Base-by-base conservation (phyloP, 64 coral and sea anemone genomes). In the Actinia equina region DNA sequence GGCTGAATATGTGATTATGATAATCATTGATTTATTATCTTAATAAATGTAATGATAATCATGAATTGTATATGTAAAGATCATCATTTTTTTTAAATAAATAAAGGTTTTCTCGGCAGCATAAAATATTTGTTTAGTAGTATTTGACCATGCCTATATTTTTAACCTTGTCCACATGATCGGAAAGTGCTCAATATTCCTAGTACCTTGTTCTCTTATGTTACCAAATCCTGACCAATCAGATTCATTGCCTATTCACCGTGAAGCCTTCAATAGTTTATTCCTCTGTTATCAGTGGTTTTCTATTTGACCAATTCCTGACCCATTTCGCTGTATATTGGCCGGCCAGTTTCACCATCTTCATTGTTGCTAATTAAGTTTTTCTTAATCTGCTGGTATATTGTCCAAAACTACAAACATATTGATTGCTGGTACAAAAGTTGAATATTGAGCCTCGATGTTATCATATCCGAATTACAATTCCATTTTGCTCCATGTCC, bases 151-250 rank as follows among this genome's bases (percentile, higher is more conserved):
- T 81, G 19, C 51, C 9, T n/a, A n/a, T n/a, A n/a, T n/a, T n/a
- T 20, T 65, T 65, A 20, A 20, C 9, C 22, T 81, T 81, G 43
- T n/a, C 78, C n/a, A n/a, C 16, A 81, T 52, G 78, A 81, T 44
- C 78, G 78, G 52, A 81, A 81, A 81, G 78, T 52, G 78, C 78
- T 81, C 78, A 81, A 81, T 81, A 81, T 81, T 81, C 49, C 78
- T 17, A 30, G 43, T 81, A 49, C n/a, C 78, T 81, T 81, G 78
- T 81, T 81, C 44, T 81, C 78, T 51, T 81, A 81, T 81, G 78
- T 81, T 81, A 52, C 78, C 17, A 46, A n/a, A 81, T 16, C 63
- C 63, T 67, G 63, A 9, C 63, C 63, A 67, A 67, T 1, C n/a
- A 17, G 23, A n/a, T n/a, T n/a, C n/a, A 0, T 22, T 30, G 22